Conservation (phyloP, 1,140 invertebrate species). For the Lasaia peninsularis region DNA sequence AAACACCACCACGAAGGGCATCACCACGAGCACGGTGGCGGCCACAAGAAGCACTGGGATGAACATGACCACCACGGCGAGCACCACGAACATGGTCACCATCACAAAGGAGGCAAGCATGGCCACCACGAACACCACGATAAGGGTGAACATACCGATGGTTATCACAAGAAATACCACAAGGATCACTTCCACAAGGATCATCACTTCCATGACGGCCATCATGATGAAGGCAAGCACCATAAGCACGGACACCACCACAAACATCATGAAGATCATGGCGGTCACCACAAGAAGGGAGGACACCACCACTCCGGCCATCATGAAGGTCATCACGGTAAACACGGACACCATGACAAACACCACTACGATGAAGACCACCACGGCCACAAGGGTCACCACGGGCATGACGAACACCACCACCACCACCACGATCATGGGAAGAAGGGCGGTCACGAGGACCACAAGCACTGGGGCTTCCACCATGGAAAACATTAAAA, state of each 20-base stretch:
- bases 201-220: conserved; percentile 82
- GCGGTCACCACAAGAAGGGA: conserved; percentile 79
- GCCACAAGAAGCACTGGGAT: conserved; percentile 83
- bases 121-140: conserved; percentile 80
- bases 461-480: conserved; percentile 37
- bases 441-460: conserved; percentile 82
- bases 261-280: conserved; percentile 77
- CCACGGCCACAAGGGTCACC: conserved; percentile 80
- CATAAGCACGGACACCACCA: conserved; percentile 80
- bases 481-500: conserved; percentile 60
- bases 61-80: conserved; percentile 82
- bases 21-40: conserved; percentile 79
- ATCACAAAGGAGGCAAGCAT: conserved; percentile 80
- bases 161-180: conserved; percentile 83
- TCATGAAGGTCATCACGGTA: conserved; percentile 79
- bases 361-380: conserved; percentile 77
- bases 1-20: conserved; percentile 80
- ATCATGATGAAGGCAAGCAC: conserved; percentile 80
- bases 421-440: conserved; percentile 80
- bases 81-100: conserved; percentile 82
- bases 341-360: conserved; percentile 80
- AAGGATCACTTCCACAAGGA: conserved; percentile 85
- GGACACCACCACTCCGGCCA: conserved; percentile 80
- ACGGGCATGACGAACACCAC: conserved; percentile 68
- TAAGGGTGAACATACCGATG: conserved; percentile 80